Conservation (phyloP, 2,113 vertebrate species). For the Syngnathus scovelli region DNA sequence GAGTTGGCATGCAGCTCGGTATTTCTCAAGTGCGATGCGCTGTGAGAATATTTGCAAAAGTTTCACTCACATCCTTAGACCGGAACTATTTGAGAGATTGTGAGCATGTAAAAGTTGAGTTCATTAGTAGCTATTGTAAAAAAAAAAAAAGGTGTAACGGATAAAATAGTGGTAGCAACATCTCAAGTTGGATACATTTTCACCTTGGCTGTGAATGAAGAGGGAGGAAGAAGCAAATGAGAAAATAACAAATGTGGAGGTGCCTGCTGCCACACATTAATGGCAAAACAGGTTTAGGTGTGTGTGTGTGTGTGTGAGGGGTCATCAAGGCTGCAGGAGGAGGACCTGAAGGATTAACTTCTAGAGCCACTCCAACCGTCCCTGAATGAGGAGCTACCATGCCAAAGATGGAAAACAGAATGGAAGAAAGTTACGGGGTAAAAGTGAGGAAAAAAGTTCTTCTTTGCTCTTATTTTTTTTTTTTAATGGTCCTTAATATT, state of each 20-base stretch:
- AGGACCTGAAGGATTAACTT: constrained; percentile 55
- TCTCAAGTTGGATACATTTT: constrained; percentile 39
- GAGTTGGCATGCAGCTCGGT: constrained; percentile 35
- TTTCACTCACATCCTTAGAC: neutral
- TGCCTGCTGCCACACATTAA: constrained; percentile 38
- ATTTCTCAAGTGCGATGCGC: constrained; percentile 54
- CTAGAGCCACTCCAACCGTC: constrained; percentile 39
- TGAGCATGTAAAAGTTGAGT: constrained; percentile 25
- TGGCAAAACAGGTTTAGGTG: constrained; percentile 42
- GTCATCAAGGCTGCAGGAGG: constrained; percentile 33
- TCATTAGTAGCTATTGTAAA: constrained; percentile 16
- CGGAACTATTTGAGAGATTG: neutral
- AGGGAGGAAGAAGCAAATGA: constrained; percentile 26
- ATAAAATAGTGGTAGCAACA: constrained; percentile 28
- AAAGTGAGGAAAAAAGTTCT: constrained; percentile 47
- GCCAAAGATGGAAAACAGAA: constrained; percentile 14
- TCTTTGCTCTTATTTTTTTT: constrained; percentile 50
- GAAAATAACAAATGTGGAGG: constrained; percentile 51
- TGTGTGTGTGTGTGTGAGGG: neutral
- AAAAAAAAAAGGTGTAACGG: constrained; percentile 29
- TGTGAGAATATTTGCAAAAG: constrained; percentile 39
- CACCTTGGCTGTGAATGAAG: constrained; percentile 51
- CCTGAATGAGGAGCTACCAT: constrained; percentile 28
- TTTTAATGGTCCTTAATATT: constrained; percentile 30
- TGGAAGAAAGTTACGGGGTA: constrained; percentile 23